These are phyloP conservation scores for Amazona vittata DNA, from an alignment of 2,113 vertebrate species.

Conservation along the genomic window DNA sequence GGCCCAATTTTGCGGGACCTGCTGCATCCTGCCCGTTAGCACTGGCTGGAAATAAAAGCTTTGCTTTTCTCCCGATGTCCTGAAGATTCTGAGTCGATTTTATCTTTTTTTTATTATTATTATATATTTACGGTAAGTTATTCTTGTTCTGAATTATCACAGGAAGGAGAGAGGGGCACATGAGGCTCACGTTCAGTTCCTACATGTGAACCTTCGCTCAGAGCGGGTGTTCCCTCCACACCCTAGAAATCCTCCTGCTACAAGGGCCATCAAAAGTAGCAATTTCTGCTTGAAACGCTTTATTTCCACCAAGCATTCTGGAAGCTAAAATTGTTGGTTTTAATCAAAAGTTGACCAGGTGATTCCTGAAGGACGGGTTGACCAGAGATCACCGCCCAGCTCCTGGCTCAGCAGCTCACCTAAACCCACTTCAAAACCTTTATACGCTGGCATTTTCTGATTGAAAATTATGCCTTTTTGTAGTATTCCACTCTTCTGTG, in stretches of 20 bases:
- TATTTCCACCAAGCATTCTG: background rate
- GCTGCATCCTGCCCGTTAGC: background rate
- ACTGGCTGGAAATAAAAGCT: background rate
- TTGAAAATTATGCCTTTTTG: background rate
- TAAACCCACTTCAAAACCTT: background rate
- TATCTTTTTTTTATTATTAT: background rate
- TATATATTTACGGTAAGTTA: background rate
- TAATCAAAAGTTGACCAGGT: background rate
- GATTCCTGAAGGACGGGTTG: background rate
- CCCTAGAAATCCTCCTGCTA: background rate
- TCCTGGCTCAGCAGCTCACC: background rate
- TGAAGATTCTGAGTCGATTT: background rate
- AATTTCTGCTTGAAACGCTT: background rate
- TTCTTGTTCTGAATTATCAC: background rate
- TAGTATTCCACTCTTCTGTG: background rate
- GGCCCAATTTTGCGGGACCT: background rate
- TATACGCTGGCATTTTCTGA: background rate
- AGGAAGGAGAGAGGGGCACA: background rate
- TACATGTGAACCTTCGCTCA: background rate
- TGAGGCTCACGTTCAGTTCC: background rate
- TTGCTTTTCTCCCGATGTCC: background rate
- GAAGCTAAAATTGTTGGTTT: background rate
- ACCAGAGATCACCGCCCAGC: background rate
- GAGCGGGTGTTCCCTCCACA: background rate
- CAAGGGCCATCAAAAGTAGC: background rate